Percentiles rank a stretch among this genome's conserved stretches.
These are phyloP conservation scores for Rhegmatorhina hoffmannsi DNA, from an alignment of 2,113 vertebrate species.

Conservation along the genomic window DNA sequence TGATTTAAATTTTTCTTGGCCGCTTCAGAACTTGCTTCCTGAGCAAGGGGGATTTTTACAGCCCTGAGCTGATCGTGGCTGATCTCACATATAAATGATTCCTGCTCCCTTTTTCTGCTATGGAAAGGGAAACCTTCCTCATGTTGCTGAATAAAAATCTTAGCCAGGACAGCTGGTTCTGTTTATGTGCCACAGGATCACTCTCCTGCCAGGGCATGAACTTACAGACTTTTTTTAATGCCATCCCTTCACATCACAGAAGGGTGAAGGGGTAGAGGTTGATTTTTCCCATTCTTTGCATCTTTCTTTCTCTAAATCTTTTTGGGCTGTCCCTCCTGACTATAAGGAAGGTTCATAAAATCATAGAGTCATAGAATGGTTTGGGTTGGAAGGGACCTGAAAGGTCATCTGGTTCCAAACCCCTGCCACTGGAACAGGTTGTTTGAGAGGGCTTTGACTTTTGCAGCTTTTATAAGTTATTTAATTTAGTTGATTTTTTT, in stretches of 20 bases:
- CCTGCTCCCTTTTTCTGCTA: background rate
- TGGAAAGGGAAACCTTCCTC: background rate
- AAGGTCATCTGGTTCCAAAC: background rate
- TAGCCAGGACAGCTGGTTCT: background rate
- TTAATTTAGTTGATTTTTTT: background rate
- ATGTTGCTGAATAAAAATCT: background rate
- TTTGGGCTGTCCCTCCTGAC: background rate
- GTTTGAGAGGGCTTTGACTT: background rate
- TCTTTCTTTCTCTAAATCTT: background rate
- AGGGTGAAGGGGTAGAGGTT: background rate
- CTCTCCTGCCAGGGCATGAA: accelerated
- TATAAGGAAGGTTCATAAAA: background rate
- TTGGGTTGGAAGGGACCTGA: background rate
- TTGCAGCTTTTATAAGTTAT: background rate
- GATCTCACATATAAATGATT: background rate
- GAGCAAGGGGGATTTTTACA: background rate
- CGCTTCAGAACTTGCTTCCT: background rate
- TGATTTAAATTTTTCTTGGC: background rate
- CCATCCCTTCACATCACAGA: background rate
- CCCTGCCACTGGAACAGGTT: background rate
- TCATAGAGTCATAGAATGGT: background rate
- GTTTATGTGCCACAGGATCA: background rate
- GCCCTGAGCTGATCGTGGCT: background rate
- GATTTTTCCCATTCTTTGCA: background rate
- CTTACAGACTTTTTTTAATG: background rate